These are phyloP conservation scores for Trochalopteron elliotii DNA, from an alignment of 2,113 vertebrate genomes.

Conservation along the genomic window DNA sequence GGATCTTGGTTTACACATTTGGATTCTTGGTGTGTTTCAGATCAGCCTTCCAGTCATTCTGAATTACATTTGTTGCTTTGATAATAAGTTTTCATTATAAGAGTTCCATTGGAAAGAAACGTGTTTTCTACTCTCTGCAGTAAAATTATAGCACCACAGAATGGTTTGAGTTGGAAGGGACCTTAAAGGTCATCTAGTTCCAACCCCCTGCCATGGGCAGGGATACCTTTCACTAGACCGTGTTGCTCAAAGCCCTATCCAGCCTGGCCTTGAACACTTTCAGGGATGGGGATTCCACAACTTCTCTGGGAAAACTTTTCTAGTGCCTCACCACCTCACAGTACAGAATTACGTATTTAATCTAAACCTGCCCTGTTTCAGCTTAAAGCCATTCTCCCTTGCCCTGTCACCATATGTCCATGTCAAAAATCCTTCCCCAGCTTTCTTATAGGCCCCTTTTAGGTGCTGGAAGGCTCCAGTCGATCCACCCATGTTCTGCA, in stretches of 20 bases:
- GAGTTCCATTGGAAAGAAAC: background rate
- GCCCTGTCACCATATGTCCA: background rate
- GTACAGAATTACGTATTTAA: background rate
- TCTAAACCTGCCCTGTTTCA: background rate
- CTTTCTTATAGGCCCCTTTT: background rate
- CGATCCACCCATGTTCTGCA: background rate
- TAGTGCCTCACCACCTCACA: background rate
- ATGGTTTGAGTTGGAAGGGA: background rate
- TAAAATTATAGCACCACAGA: background rate
- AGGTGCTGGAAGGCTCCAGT: background rate
- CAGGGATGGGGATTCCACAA: background rate
- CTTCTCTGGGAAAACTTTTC: background rate
- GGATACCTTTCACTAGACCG: background rate
- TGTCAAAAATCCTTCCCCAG: background rate
- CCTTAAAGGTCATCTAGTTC: background rate
- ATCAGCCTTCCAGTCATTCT: constrained; percentile 4
- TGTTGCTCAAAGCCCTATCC: background rate
- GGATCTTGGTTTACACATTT: background rate
- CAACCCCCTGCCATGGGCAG: background rate
- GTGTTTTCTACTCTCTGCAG: background rate
- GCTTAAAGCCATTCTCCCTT: background rate
- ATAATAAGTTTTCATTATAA: constrained; percentile 8
- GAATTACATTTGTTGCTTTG: background rate
- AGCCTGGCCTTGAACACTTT: background rate
- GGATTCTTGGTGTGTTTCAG: constrained; percentile 26